phyloP scores from a whole-genome alignment of 2,797 vertebrate genomes.

The Diglossa cyanea region DNA sequence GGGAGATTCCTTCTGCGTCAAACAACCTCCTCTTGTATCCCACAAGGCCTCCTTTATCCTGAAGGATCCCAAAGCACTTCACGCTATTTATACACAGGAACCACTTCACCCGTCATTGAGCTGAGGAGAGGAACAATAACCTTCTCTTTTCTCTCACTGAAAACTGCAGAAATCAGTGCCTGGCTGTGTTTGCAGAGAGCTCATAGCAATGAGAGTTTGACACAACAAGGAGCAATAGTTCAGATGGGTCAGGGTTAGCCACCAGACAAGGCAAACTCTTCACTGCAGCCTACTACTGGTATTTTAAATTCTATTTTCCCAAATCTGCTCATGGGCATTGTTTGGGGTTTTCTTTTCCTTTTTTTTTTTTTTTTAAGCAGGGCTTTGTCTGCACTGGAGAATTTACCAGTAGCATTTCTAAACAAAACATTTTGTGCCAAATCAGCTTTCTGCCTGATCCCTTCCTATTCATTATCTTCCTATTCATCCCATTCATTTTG shows the following conservation, averaged over 20 bases:
- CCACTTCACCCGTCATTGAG: conserved; percentile 58
- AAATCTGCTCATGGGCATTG: not conserved
- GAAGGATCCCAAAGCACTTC: conserved; percentile 27
- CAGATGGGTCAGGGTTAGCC: not conserved
- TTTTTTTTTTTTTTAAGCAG: not conserved
- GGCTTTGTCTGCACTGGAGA: not conserved
- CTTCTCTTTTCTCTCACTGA: not conserved
- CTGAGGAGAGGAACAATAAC: conserved; percentile 25
- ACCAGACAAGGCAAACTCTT: not conserved
- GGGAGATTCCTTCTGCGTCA: not conserved
- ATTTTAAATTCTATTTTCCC: not conserved
- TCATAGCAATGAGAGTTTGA: not conserved
- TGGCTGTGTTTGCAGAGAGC: not conserved
- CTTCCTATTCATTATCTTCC: not conserved
- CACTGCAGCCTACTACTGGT: not conserved
- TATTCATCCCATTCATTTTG: not conserved
- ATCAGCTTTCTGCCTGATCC: conserved; percentile 31
- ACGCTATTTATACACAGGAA: conserved; percentile 51
- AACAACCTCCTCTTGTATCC: conserved; percentile 32
- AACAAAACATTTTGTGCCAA: not conserved
- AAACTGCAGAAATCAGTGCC: conserved; percentile 15
- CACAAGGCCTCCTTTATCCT: conserved; percentile 62
- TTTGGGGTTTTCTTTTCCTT: not conserved
- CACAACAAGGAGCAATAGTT: not conserved
- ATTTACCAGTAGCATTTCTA: not conserved